Base-by-base conservation (phyloP, 30 jellyfish, hydroid and myxozoan genomes). In the Turritopsis rubra region DNA sequence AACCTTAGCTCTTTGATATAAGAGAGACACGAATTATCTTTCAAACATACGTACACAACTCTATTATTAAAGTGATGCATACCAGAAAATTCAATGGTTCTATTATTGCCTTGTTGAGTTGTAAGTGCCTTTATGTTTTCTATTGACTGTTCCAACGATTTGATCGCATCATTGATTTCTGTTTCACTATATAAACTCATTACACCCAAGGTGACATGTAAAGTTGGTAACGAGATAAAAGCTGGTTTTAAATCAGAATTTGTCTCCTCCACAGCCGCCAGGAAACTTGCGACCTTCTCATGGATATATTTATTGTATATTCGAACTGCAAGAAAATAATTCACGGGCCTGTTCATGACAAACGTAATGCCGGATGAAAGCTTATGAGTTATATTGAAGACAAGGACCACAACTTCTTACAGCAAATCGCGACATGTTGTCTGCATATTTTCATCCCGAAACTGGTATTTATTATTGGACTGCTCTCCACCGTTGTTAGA, bases 281-380 rank as follows among this genome's bases (percentile, higher is more conserved):
- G 68, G 13, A 41, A 41, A 28, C 77, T 52, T 22, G 81, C 68
- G 18, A 81, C 95, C 17, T 75, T 84, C 16, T 82, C 89, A 26
- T 28, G 77, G 16, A 88, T 82, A 20, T 19, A 25, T 21, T 82
- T 23, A 53, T 83, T 75, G 76, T 88, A 88, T 25, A 88, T 83
- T 82, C 81, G 81, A 26, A 88, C 31, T 52, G 96, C 96, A 21
- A 88, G 89, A 52, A 88, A 88, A 75, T 88, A 88, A 73, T 88
- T 88, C 79, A 90, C 91, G 8, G 71, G 54, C 26, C 65, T 74
- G 17, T 74, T 74, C 82, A n/a, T 74, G 52, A 16, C 72, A 74
- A 1, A 41, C 13, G 13, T 41, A 41, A 41, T 41, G 60, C 60
- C n/a, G n/a, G n/a, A n/a, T n/a, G n/a, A n/a, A n/a, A n/a, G n/a